Evolutionary conservation across 2,113 vertebrate species (phyloP).

Genomic region (Ammodytes marinus): DNA sequence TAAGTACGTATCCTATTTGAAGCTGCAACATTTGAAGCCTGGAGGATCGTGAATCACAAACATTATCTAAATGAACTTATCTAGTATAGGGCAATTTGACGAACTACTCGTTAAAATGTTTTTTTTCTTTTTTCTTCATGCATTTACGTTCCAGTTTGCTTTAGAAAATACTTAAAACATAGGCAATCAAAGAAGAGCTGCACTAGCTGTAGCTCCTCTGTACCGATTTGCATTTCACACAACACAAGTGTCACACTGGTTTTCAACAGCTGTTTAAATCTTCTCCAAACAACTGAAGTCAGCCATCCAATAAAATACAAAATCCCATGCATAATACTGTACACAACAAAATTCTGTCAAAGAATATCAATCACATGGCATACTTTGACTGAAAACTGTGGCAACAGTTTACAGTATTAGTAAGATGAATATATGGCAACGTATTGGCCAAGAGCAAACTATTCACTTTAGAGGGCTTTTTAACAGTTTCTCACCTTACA

Average conservation of each 20-base stretch:
- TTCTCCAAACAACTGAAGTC: background rate
- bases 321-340: background rate
- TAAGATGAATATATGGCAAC: background rate
- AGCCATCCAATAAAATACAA: background rate
- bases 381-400: background rate
- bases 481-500: background rate
- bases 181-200: background rate
- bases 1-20: background rate
- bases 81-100: background rate
- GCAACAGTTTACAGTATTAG: background rate
- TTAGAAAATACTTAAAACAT: background rate
- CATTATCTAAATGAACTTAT: background rate
- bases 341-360: background rate
- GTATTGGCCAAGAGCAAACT: background rate
- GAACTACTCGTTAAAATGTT: background rate
- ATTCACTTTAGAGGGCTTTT: background rate
- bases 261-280: background rate
- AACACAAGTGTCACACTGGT: background rate
- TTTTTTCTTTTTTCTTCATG: background rate
- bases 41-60: background rate
- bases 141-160: background rate
- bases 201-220: background rate
- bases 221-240: background rate
- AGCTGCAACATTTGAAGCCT: background rate
- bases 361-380: background rate